Conservation (phyloP, 2,797 vertebrate genomes). For the Mareca penelope region DNA sequence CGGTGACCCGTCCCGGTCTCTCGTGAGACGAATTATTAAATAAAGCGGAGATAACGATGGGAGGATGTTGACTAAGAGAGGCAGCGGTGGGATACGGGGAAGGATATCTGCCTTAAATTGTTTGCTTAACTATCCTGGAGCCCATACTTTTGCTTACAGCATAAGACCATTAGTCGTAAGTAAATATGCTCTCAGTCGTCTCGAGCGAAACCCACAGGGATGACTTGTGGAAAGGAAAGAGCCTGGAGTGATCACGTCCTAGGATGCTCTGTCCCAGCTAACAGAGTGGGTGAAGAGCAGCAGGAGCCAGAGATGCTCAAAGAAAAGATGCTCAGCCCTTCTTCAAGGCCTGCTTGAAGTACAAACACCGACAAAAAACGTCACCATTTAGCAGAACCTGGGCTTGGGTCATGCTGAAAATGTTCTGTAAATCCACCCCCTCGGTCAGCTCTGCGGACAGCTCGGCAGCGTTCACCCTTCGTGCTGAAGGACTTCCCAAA, state of each 20-base stretch:
- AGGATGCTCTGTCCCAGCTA: background rate
- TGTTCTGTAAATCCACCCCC: background rate
- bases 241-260: background rate
- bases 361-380: background rate
- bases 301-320: background rate
- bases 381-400: background rate
- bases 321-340: background rate
- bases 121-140: background rate
- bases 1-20: background rate
- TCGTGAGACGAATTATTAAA: background rate
- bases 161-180: background rate
- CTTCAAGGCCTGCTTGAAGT: background rate
- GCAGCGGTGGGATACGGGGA: background rate
- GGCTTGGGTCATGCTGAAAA: background rate
- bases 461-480: background rate
- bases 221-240: background rate
- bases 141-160: background rate
- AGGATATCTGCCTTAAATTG: background rate
- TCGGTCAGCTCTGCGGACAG: too few relatives aligned
- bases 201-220: background rate
- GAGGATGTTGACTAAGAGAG: background rate
- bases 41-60: background rate
- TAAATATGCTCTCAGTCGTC: background rate
- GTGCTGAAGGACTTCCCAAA: background rate
- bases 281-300: too few relatives aligned